Conservation (phyloP, 2,797 vertebrate species). For the Crocidura indochinensis region DNA sequence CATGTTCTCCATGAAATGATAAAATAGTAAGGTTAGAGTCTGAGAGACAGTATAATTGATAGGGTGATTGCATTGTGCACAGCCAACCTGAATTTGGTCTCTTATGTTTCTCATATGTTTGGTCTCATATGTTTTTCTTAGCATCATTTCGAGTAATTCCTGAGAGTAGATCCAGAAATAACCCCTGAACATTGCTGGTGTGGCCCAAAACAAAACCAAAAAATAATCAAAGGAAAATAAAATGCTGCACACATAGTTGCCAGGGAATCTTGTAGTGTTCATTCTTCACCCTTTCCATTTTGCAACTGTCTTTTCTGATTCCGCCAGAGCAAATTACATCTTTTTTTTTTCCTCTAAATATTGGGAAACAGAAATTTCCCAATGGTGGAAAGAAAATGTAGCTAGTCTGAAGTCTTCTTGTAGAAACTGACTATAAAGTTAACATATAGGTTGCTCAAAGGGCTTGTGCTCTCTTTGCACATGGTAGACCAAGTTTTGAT, state of each 20-base stretch:
- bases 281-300: constrained; percentile 27
- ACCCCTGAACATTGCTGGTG: too few relatives aligned
- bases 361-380: constrained; percentile 24
- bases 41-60: too few relatives aligned
- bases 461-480: too few relatives aligned
- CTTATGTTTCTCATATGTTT: too few relatives aligned
- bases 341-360: constrained; percentile 42
- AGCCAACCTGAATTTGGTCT: too few relatives aligned
- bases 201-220: too few relatives aligned
- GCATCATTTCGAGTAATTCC: neutral
- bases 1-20: too few relatives aligned
- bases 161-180: too few relatives aligned
- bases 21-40: too few relatives aligned
- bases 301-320: constrained; percentile 53
- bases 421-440: constrained; percentile 33
- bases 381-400: neutral
- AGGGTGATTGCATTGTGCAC: too few relatives aligned
- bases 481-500: too few relatives aligned
- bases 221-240: constrained; percentile 9
- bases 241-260: neutral
- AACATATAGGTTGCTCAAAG: neutral
- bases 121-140: constrained; percentile 13
- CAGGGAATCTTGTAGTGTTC: neutral
- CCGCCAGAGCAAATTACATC: constrained; percentile 9
- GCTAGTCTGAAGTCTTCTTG: neutral